phyloP scores from a whole-genome alignment of 2,113 vertebrate genomes.

The Aplodontia rufa region DNA sequence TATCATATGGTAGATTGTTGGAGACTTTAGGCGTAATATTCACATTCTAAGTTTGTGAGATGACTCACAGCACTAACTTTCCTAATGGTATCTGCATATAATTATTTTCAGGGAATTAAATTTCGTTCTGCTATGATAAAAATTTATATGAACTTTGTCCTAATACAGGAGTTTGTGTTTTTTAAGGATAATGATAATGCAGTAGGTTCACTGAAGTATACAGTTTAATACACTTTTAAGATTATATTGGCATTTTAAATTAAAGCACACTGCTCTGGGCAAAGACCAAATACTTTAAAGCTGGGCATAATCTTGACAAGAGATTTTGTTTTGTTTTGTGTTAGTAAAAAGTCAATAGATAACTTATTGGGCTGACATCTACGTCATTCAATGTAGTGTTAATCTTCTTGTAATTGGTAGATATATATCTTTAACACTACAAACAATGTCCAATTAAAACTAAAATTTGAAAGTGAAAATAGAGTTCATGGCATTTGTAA shows the following conservation, averaged over 20 bases:
- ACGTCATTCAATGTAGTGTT: not conserved
- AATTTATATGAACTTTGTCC: not conserved
- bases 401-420: not conserved
- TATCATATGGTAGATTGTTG: not conserved
- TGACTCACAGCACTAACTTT: not conserved
- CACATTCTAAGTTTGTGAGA: not conserved
- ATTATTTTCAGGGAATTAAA: slow-evolving; percentile 48
- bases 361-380: not conserved
- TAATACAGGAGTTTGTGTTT: not conserved
- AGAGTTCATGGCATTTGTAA: not conserved
- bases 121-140: not conserved
- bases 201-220: not conserved
- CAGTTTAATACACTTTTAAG: not conserved
- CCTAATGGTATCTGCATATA: not conserved
- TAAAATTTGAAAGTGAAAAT: slow-evolving; percentile 27
- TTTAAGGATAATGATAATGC: slow-evolving; percentile 7
- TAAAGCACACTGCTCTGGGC: not conserved
- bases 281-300: not conserved
- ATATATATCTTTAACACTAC: not conserved
- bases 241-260: slow-evolving; percentile 41
- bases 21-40: not conserved
- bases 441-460: slow-evolving; percentile 30
- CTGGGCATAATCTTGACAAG: not conserved
- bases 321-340: slow-evolving; percentile 6
- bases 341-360: not conserved